Evolutionary conservation across 2,888 invertebrate genomes (phyloP), one percentile per base, ranked within the genome.

Genomic region (Drosophila antonietae): DNA sequence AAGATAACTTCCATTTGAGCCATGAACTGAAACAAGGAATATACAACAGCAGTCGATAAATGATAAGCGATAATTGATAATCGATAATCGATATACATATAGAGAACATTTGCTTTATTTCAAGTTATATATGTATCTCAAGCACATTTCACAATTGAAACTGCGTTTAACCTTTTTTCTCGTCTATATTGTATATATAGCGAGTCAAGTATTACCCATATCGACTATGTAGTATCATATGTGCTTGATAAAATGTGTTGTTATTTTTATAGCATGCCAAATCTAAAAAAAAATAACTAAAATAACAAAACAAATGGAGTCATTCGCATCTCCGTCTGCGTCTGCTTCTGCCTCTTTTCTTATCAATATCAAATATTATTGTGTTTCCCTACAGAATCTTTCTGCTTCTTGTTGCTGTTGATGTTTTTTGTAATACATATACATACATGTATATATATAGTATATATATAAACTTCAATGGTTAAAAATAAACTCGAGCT

Each of bases 381-480:
- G 73, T 89, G 65, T 72, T 78, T 84, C 74, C 65, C 65, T 60
- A 63, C 64, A 47, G 58, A 53, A 71, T 64, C 52, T 80, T 14
- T 88, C 71, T 78, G 85, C 78, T 76, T 37, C 37, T 37, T 37
- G 5, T 37, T 37, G 37, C 14, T 28, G 14, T 31, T 49, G 47
- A 23, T 86, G 75, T 73, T 73, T 59, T 81, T 87, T 72, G 81
- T 60, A 55, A 71, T 72, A 75, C 87, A 87, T 3, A 39, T 33
- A 35, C 12, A 35, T 18, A 43, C 18, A n/a, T 37, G 14, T 12
- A 20, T 20, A 20, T 43, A 18, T 47, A 49, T 33, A 33, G 12
- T 49, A 89, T 89, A 89, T 89, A 89, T 80, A 89, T 82, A 89
- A 86, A 84, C 86, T 88, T 86, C 85, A 82, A 80, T 79, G 83